phyloP scores from a whole-genome alignment of 2,113 vertebrate species.

The Hyperopisus bebe region DNA sequence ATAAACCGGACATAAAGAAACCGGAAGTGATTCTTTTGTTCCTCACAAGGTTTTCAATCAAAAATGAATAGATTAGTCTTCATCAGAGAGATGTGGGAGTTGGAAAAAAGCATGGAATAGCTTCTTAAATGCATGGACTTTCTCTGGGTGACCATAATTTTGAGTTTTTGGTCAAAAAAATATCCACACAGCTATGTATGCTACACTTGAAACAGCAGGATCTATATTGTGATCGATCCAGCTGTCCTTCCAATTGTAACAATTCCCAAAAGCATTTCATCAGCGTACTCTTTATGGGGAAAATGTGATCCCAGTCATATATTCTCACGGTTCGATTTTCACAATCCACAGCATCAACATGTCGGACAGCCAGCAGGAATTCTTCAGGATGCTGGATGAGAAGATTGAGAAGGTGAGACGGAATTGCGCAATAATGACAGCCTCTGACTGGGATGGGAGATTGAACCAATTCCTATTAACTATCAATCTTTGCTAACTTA shows the following conservation, averaged over 20 bases:
- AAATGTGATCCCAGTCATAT: background rate
- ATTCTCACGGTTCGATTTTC: background rate
- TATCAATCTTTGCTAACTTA: background rate
- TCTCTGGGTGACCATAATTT: background rate
- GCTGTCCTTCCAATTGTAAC: background rate
- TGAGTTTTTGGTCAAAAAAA: background rate
- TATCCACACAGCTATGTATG: background rate
- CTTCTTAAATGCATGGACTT: background rate
- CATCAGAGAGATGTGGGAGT: background rate
- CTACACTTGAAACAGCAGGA: background rate
- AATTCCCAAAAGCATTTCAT: background rate
- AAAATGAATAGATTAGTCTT: background rate
- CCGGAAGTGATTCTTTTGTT: background rate
- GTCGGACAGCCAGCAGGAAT: conserved; percentile 85
- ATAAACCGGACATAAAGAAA: background rate
- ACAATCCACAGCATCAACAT: conserved; percentile 74
- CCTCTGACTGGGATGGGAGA: background rate
- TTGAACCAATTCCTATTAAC: background rate
- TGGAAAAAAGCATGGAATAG: background rate
- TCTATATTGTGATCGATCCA: background rate
- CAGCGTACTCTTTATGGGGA: background rate
- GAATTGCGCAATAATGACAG: background rate
- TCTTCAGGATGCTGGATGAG: conserved; percentile 87
- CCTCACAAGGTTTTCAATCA: background rate
- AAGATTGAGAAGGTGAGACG: conserved; percentile 81